phyloP scores from a whole-genome alignment of 2,113 vertebrate genomes.

The Zapornia atra region DNA sequence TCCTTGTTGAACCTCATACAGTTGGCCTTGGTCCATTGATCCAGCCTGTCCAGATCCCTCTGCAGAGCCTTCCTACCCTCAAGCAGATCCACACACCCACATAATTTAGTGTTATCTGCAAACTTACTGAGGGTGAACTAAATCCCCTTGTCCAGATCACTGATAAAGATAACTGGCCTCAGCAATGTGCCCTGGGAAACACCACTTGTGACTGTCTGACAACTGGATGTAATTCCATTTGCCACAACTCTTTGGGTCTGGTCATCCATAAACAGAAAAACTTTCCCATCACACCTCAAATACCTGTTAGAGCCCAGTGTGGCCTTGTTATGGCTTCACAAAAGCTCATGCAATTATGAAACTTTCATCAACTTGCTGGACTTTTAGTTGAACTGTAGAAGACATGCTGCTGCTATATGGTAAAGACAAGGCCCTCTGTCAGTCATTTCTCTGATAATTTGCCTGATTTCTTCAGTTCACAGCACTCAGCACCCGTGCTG shows the following conservation, averaged over 20 bases:
- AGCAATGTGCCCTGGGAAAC: neutral
- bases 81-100: neutral
- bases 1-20: neutral
- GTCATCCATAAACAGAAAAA: neutral
- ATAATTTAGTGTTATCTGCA: neutral
- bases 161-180: neutral
- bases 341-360: neutral
- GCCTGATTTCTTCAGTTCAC: neutral
- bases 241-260: neutral
- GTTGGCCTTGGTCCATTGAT: accelerated
- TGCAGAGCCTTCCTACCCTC: neutral
- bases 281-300: neutral
- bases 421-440: neutral
- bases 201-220: neutral
- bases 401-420: neutral
- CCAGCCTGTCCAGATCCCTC: neutral
- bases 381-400: neutral
- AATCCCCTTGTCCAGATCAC: accelerated
- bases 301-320: neutral
- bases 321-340: neutral
- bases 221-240: neutral
- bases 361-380: constrained; percentile 9
- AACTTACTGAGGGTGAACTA: neutral
- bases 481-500: neutral
- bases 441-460: neutral